These are phyloP conservation scores for Spodoptera exigua DNA, from an alignment of 2,888 invertebrate genomes.

Conservation along the genomic window DNA sequence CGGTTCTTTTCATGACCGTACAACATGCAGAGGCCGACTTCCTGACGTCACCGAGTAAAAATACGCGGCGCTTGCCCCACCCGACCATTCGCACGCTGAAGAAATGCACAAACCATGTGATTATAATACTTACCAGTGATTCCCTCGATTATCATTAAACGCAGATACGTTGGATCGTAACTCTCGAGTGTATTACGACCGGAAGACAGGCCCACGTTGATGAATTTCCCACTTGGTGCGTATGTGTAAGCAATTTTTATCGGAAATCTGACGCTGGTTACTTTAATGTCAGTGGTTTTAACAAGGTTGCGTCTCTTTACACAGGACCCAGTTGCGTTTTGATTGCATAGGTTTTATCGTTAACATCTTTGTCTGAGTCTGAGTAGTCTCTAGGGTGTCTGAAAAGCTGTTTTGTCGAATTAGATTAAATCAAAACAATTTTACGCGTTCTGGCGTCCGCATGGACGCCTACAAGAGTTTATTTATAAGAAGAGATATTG, in stretches of 20 bases:
- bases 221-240: constrained; percentile 14
- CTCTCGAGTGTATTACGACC: constrained; percentile 24
- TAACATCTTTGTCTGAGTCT: no score
- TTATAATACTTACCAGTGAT: constrained; percentile 25
- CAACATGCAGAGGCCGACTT: constrained; percentile 65
- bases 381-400: background rate
- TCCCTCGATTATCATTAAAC: constrained; percentile 29
- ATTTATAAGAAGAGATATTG: constrained; percentile 38
- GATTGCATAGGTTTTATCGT: no score
- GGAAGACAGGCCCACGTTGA: constrained; percentile 33
- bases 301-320: background rate
- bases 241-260: constrained; percentile 20
- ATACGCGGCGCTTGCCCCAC: constrained; percentile 71
- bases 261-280: constrained; percentile 22
- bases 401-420: constrained; percentile 31
- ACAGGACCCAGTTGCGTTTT: no score
- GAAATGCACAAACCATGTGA: constrained; percentile 61
- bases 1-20: constrained; percentile 61
- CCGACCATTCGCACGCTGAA: constrained; percentile 68
- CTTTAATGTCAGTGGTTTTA: constrained; percentile 17
- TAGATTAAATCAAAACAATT: constrained; percentile 43
- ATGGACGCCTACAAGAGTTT: constrained; percentile 41
- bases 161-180: constrained; percentile 10
- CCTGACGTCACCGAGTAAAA: constrained; percentile 78
- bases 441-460: constrained; percentile 23